Conservation (phyloP, 92 coral and sea anemone species). For the Phenganax marumi region DNA sequence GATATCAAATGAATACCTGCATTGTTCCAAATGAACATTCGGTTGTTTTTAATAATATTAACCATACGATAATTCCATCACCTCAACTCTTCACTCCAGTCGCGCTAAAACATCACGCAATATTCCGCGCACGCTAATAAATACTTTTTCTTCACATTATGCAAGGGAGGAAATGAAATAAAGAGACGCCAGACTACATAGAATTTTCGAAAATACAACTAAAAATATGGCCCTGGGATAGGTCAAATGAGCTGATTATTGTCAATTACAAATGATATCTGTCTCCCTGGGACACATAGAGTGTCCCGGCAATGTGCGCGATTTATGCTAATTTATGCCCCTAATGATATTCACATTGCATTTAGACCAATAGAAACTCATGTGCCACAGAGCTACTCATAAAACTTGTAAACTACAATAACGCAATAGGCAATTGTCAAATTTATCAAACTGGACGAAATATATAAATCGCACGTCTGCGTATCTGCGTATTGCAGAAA, state of each 20-base stretch:
- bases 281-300: slow-evolving; percentile 9
- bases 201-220: not conserved
- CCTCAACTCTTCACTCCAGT: not conserved
- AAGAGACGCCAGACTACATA: not conserved
- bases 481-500: no score
- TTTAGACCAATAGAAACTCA: not conserved
- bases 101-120: slow-evolving; percentile 28
- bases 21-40: slow-evolving; percentile 32
- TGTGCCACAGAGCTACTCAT: not conserved
- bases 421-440: no score
- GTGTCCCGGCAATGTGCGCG: not conserved
- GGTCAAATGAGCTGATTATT: slow-evolving; percentile 41
- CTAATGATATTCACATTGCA: not conserved
- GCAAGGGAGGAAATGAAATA: not conserved
- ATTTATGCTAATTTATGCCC: not conserved
- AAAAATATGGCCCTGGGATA: slow-evolving; percentile 6
- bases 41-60: slow-evolving; percentile 40
- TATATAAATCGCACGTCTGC: no score
- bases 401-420: not conserved
- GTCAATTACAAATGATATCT: slow-evolving; percentile 39
- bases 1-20: slow-evolving; percentile 45
- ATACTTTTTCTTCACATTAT: not conserved
- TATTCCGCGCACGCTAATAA: not conserved
- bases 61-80: slow-evolving; percentile 7
- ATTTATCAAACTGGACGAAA: no score